A percentile compares a stretch with the other conserved stretches of the same genome.
Conservation (phyloP, 2,888 invertebrate species). For the Spisula subtruncata region DNA sequence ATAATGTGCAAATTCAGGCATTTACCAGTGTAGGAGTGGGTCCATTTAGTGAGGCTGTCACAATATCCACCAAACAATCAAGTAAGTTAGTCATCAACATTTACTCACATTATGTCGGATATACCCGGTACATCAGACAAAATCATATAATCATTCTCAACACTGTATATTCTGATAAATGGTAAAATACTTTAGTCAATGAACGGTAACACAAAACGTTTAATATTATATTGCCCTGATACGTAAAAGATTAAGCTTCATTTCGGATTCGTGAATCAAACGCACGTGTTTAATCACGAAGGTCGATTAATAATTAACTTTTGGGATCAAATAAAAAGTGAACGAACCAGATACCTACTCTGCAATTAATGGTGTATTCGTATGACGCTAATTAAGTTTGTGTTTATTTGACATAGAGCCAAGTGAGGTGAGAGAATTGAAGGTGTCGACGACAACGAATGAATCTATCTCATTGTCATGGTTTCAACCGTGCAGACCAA, state of each 20-base stretch:
- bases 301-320: too few species aligned
- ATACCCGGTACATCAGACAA: not conserved
- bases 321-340: too few species aligned
- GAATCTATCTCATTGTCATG: not conserved
- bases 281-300: too few species aligned
- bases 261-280: too few species aligned
- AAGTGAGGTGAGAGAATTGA: conserved; percentile 1
- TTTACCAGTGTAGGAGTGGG: conserved; percentile 18
- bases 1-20: conserved; percentile 8
- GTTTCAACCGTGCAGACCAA: conserved; percentile 1
- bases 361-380: not conserved
- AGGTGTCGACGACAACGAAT: not conserved
- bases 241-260: too few species aligned
- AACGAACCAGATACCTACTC: too few species aligned
- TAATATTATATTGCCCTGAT: too few species aligned
- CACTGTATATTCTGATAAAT: too few species aligned
- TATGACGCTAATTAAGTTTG: not conserved
- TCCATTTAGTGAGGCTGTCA: not conserved
- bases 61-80: not conserved
- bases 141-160: not conserved
- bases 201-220: too few species aligned
- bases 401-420: not conserved
- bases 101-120: not conserved
- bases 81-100: not conserved
- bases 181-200: too few species aligned